Base-by-base conservation (phyloP, 2,888 invertebrate genomes). In the Chrysolina americana region DNA sequence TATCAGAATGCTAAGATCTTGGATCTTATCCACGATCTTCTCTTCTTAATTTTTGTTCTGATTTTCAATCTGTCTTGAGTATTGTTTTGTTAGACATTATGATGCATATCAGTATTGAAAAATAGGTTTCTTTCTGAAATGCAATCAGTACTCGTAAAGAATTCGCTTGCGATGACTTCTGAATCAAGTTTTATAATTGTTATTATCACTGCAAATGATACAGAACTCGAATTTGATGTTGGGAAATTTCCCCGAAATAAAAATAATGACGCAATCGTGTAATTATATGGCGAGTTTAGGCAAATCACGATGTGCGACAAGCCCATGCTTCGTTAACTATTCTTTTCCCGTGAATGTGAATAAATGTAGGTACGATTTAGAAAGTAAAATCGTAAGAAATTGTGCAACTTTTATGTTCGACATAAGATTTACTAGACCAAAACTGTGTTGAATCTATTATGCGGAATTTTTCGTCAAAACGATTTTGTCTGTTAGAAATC, bases 291-390 rank as follows among this genome's bases (percentile, higher is more conserved):
- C 5, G 11, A 59, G 1, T 17, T 28, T 28, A 36, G 23, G 28
- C 59, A 59, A 59, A 28, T 36, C 59, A 59, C 59, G 59, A 59
- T 59, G 36, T 36, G 36, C 59, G 59, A 59, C 59, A 59, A 59
- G 59, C 59, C 59, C 59, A 59, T 59, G 59, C 59, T 59, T 59
- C 59, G 59, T 59, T 59, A 59, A 59, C 28, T 6, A 59, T n/a
- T 59, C 36, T 59, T 59, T 59, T 59, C 36, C 59, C 36, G 59
- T 36, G 59, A 59, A 59, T 59, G 59, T 36, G 36, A 59, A 59
- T 36, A 59, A 59, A 59, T 59, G 59, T 28, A 8, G 17, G 59
- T 59, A 59, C 36, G 59, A 36, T 59, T 59, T 59, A 59, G 59
- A 59, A 59, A 59, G 59, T 28, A 28, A 36, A 56, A 59, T 59